Conservation (phyloP, 2,113 vertebrate species). For the Pleuronectes platessa region DNA sequence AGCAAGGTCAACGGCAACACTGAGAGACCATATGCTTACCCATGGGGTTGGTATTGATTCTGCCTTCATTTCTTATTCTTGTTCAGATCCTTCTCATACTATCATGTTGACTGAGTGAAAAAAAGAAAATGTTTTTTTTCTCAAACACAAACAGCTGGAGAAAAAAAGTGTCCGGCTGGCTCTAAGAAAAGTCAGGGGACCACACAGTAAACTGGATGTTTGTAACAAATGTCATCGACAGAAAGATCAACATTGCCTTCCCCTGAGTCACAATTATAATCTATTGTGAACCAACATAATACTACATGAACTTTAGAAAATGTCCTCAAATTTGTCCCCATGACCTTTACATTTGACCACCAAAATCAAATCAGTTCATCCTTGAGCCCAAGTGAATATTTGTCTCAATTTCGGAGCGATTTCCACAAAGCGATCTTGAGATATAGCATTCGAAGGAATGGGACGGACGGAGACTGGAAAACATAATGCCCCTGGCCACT, state of each 20-base stretch:
- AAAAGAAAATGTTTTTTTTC: background rate
- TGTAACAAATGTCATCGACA: background rate
- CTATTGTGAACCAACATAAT: no score
- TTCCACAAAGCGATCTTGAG: background rate
- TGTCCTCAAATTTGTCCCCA: no score
- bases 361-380: no score
- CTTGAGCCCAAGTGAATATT: no score
- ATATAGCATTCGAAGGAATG: no score
- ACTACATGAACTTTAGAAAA: no score
- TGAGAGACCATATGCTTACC: slow-evolving; percentile 34
- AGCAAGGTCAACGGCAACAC: slow-evolving; percentile 52
- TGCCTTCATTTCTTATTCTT: slow-evolving; percentile 5
- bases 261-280: no score
- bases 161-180: background rate
- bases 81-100: background rate
- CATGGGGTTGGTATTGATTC: background rate
- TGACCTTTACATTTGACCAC: no score
- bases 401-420: no score
- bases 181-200: background rate
- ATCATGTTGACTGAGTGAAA: background rate
- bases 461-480: no score
- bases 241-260: background rate
- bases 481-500: no score
- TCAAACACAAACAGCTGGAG: background rate
- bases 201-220: background rate